Evolutionary conservation across 2,888 invertebrate genomes (phyloP).

Genomic region (Seira musarum): DNA sequence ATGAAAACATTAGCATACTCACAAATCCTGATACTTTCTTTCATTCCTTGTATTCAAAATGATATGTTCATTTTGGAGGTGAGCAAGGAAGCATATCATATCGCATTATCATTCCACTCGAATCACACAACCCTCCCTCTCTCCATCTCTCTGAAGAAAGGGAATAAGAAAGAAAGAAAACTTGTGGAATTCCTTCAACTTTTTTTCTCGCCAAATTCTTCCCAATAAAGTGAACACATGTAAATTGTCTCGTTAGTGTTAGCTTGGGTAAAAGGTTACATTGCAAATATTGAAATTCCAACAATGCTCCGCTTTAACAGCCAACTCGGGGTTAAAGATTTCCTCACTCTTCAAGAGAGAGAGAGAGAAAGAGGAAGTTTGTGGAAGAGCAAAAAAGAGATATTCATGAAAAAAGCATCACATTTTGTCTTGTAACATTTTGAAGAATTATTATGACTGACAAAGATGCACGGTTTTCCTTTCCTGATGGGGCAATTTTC

Average conservation of each 20-base stretch:
- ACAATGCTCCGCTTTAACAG: no score
- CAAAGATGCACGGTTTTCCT: slow-evolving; percentile 32
- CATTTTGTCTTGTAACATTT: slow-evolving; percentile 9
- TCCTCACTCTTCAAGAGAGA: no score
- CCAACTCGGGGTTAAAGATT: no score
- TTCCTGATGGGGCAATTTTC: no score
- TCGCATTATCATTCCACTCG: slow-evolving; percentile 1
- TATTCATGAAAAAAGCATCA: no score
- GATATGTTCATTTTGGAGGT: slow-evolving; percentile 3
- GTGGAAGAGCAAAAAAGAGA: no score
- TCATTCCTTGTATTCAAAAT: background rate
- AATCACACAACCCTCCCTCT: background rate
- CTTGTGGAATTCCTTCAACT: slow-evolving; percentile 44
- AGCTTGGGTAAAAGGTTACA: no score
- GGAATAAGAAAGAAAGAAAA: slow-evolving; percentile 44
- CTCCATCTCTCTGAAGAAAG: no score
- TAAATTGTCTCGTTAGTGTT: no score
- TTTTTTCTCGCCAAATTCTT: slow-evolving; percentile 5
- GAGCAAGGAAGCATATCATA: background rate
- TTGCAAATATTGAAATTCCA: no score
- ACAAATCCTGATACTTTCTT: background rate
- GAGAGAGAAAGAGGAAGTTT: no score
- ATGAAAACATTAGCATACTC: background rate
- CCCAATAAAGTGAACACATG: no score
- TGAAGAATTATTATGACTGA: slow-evolving; percentile 50